Base-by-base conservation (phyloP, 2,797 vertebrate genomes). In the Sebastes itinus region DNA sequence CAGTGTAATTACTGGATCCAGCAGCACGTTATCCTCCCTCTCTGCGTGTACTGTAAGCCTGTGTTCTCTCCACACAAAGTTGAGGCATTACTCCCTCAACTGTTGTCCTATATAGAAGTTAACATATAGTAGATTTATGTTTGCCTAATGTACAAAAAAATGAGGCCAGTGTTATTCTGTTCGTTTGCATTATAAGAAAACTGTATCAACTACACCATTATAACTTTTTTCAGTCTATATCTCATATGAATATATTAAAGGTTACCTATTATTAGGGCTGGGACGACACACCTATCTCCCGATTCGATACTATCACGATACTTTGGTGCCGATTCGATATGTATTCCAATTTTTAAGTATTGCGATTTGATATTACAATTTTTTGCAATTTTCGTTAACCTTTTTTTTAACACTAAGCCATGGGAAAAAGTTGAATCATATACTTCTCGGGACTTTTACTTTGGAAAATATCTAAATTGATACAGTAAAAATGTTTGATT, bases 1-100 rank as follows among this genome's bases (percentile, higher is more conserved):
- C 92, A 90, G 88, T 88, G 90, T 94, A 93, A 95, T 95, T 94
- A 94, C 93, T 86, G 81, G 81, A 89, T 89, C 82, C 78, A 81
- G 80, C 86, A 84, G 80, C 86, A 84, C 75, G 49, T 81, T 82
- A 78, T 88, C 83, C 84, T 87, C 82, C 71, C 71, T 70, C 74
- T 72, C 78, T 32, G 32, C 64, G 59, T 67, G 22, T 61, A 52
- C 49, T 52, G 23, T 27, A 81, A 72, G 82, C 58, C 66, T 77
- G 52, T 58, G 27, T 87, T 89, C 62, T 42, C 75, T 76, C 78
- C 52, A 60, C 80, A 78, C 77, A 89, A 84, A 83, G 86, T 81
- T 89, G 75, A 89, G 72, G 82, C 69, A 78, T 77, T 78, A 82
- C 83, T 87, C 81, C 87, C 87, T 86, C 42, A 83, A 86, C 88